A percentile compares a stretch with the other conserved stretches of the same genome.
phyloP scores from a whole-genome alignment of 2,888 invertebrate genomes.

The Ennomos quercinarius region DNA sequence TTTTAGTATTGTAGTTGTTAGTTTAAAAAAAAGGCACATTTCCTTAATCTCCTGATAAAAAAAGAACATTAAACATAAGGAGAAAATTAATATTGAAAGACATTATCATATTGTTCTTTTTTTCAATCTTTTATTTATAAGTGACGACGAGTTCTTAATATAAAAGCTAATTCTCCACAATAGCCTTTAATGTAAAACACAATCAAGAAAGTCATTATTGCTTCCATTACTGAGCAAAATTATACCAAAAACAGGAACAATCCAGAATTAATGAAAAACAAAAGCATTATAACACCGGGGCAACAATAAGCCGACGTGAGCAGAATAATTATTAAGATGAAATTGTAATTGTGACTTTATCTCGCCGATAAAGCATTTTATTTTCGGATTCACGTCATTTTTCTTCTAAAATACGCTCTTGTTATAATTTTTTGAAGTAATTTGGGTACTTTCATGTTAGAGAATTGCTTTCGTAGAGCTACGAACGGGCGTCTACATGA shows the following conservation, averaged over 20 bases:
- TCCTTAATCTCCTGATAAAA: too few relatives aligned
- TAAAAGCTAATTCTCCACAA: not conserved
- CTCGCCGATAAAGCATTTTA: slow-evolving; percentile 6
- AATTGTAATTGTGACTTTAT: slow-evolving; percentile 43
- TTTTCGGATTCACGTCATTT: slow-evolving; percentile 8
- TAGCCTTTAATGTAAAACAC: slow-evolving; percentile 6
- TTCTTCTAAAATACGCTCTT: slow-evolving; percentile 8
- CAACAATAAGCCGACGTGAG: slow-evolving; percentile 49
- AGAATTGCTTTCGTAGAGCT: slow-evolving; percentile 33
- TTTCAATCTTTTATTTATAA: too few relatives aligned
- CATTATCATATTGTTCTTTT: too few relatives aligned
- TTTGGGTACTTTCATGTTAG: slow-evolving; percentile 18
- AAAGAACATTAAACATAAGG: too few relatives aligned
- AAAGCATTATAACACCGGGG: slow-evolving; percentile 43
- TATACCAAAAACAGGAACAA: slow-evolving; percentile 22
- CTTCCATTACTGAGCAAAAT: slow-evolving; percentile 9
- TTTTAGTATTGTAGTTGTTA: too few relatives aligned
- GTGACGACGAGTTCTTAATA: too few relatives aligned
- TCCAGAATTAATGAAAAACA: slow-evolving; percentile 47
- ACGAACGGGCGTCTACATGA: slow-evolving; percentile 34
- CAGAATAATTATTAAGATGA: slow-evolving; percentile 48
- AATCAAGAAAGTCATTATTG: slow-evolving; percentile 13
- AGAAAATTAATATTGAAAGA: too few relatives aligned
- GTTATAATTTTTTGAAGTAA: slow-evolving; percentile 28
- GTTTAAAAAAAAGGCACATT: too few relatives aligned